These are phyloP conservation scores for Rutpela maculata DNA, from an alignment of 2,888 invertebrate species.

Conservation along the genomic window DNA sequence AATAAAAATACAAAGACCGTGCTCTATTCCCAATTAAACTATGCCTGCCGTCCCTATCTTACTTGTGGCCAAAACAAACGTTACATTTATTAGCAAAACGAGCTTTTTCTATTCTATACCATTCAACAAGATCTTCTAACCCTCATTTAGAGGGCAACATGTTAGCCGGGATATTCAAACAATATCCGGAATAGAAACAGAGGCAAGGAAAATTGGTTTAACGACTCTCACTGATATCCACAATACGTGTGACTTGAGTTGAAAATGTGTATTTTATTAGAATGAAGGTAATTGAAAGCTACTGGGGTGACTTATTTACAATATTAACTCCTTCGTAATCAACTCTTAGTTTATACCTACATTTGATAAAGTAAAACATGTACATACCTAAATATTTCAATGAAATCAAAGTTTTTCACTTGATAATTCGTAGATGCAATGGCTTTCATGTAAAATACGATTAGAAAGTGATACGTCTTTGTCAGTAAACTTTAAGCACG, in stretches of 20 bases:
- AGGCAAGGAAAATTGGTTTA: neutral
- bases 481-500: too few relatives aligned
- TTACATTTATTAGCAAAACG: slow-evolving; percentile 11
- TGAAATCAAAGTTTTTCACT: too few relatives aligned
- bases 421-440: too few relatives aligned
- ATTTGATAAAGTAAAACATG: too few relatives aligned
- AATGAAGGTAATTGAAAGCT: neutral
- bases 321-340: too few relatives aligned
- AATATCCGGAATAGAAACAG: neutral
- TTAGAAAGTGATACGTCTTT: too few relatives aligned
- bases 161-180: slow-evolving; percentile 17
- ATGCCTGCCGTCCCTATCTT: neutral
- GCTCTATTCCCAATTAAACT: slow-evolving; percentile 10
- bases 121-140: slow-evolving; percentile 18
- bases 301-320: too few relatives aligned
- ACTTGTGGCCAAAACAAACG: neutral
- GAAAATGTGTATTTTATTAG: neutral
- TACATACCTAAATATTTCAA: too few relatives aligned
- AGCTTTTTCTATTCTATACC: slow-evolving; percentile 14
- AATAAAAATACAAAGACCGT: neutral
- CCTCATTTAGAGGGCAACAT: neutral
- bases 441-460: too few relatives aligned
- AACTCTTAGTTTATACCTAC: too few relatives aligned
- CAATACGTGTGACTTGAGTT: neutral
- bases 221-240: neutral